Percentiles rank a stretch among this genome's conserved stretches.
phyloP scores from a whole-genome alignment of 2,797 vertebrate genomes.

The Scleropages formosus region DNA sequence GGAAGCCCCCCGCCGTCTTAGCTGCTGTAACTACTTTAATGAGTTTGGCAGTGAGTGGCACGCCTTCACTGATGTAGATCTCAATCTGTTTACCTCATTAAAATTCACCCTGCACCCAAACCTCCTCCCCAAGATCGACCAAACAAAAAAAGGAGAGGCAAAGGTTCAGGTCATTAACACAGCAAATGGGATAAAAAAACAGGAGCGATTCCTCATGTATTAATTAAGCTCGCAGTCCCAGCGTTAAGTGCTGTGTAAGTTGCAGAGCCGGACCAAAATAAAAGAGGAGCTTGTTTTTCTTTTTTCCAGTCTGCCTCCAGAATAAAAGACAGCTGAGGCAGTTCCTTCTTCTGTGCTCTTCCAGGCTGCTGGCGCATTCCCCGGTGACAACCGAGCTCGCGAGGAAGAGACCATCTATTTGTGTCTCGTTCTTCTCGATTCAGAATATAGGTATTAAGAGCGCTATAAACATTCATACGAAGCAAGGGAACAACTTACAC shows the following conservation, averaged over 20 bases:
- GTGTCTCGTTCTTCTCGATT: conserved; percentile 63
- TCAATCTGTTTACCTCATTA: conserved; percentile 28
- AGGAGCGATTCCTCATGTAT: conserved; percentile 22
- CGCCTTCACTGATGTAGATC: not conserved
- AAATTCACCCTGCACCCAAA: conserved; percentile 4
- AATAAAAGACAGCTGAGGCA: conserved; percentile 48
- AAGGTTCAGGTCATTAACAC: conserved; percentile 11
- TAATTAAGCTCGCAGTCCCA: conserved; percentile 20
- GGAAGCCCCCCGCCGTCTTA: conserved; percentile 35
- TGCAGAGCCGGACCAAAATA: conserved; percentile 31
- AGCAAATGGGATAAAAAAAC: conserved; percentile 11
- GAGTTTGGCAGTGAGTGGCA: conserved; percentile 28
- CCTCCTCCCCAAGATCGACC: not conserved
- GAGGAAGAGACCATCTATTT: conserved; percentile 67
- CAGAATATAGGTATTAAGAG: conserved; percentile 67
- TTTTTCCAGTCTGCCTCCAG: conserved; percentile 30
- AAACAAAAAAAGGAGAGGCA: not conserved
- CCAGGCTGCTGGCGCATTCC: conserved; percentile 44
- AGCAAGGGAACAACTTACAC: conserved; percentile 48
- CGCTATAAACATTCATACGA: conserved; percentile 63
- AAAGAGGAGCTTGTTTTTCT: no score
- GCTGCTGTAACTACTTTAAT: conserved; percentile 48
- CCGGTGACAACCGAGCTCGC: conserved; percentile 41
- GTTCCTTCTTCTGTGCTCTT: conserved; percentile 42
- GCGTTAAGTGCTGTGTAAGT: not conserved